Evolutionary conservation across 1,140 invertebrate species (phyloP), one percentile per base, ranked within the genome.

Genomic region (Stenopsyche tienmushanensis): DNA sequence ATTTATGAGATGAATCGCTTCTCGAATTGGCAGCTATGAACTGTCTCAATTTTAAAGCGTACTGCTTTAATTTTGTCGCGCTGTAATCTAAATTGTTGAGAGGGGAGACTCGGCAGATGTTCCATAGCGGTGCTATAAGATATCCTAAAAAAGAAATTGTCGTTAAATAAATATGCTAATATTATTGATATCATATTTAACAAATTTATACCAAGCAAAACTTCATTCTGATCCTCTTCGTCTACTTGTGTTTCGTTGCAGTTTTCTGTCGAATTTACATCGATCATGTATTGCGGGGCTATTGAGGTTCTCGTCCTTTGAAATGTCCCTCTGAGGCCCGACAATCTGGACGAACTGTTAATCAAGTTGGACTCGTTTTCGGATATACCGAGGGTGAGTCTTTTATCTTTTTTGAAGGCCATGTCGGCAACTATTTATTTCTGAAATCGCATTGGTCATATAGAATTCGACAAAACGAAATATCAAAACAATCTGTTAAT

Each of bases 11-110:
- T 21, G 73, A 67, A 53, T 72, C 74, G 10, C 65, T 66, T 45
- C 72, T 57, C 13, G 77, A 29, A 15, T 69, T 66, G 34, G 72
- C 75, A 1, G 74, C 72, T n/a, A 80, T 25, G 18, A 71, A 63
- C 72, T 80, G 77, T 55, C 74, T 73, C 49, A 80, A 74, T 71
- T 76, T 77, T 0, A 74, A 69, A 1, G 75, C 74, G 72, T 80
- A 80, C 64, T 79, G 76, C 66, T 80, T 82, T 20, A 80, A 59
- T 72, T 78, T 80, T 5, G 79, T 60, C 62, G 68, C 67, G 68
- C 55, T 71, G 50, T 75, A 78, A 25, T 77, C 71, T 62, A 80
- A 73, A 42, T 77, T 75, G 64, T 75, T 68, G 62, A 81, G 70
- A 24, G 78, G 77, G 5, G 80, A 79, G 8, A 80, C 74, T 71